A percentile compares a stretch with the other conserved stretches of the same genome.
Evolutionary conservation across 2,797 vertebrate species (phyloP).

Genomic region (Ctenopoma kingsleyae): DNA sequence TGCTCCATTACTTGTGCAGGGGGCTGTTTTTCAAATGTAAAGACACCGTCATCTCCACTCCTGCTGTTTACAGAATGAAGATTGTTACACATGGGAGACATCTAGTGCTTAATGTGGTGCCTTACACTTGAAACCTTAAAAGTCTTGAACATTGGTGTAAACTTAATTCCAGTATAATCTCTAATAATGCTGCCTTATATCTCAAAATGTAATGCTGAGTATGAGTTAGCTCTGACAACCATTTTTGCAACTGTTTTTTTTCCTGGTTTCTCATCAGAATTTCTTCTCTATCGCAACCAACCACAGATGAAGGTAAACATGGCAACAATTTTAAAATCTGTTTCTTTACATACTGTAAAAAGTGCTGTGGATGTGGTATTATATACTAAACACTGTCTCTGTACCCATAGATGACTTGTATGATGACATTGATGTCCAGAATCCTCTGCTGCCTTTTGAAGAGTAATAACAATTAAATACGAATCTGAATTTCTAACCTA

Average conservation of each 20-base stretch:
- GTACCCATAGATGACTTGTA: constrained; percentile 71
- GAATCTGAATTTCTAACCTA: too few relatives aligned
- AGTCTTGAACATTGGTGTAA: neutral
- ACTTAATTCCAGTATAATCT: neutral
- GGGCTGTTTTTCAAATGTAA: neutral
- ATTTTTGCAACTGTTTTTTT: neutral
- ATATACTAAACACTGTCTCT: constrained; percentile 13
- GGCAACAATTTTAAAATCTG: too few relatives aligned
- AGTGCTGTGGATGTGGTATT: too few relatives aligned
- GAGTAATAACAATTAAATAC: constrained; percentile 51
- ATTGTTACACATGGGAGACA: constrained; percentile 13
- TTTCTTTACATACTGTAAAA: neutral
- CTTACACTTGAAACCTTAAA: neutral
- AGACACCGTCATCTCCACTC: neutral
- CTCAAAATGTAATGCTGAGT: neutral
- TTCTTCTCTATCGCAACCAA: constrained; percentile 10
- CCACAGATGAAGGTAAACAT: constrained; percentile 16
- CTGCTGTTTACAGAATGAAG: neutral
- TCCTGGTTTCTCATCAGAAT: constrained; percentile 20
- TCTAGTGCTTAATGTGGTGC: constrained; percentile 10
- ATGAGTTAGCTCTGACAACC: neutral
- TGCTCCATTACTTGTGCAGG: too few relatives aligned
- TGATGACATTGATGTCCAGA: constrained; percentile 78
- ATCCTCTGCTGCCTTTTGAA: constrained; percentile 44
- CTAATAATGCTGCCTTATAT: neutral